phyloP scores from a whole-genome alignment of 92 coral and sea anemone genomes.

The Porites divaricata region DNA sequence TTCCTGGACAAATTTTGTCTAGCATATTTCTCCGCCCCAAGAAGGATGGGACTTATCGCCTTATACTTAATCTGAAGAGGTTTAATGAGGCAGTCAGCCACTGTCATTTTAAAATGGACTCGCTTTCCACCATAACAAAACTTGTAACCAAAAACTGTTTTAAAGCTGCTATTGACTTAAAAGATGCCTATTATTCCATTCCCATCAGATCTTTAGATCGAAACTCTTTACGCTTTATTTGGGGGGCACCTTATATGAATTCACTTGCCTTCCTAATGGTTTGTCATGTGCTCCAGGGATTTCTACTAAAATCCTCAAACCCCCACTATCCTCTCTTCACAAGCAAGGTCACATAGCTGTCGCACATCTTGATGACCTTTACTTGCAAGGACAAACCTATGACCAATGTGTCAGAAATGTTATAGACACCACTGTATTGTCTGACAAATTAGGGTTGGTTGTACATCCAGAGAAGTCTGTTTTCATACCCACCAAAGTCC shows the following conservation, averaged over 20 bases:
- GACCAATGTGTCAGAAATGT: slow-evolving; percentile 55
- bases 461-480: slow-evolving; percentile 46
- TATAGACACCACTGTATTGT: slow-evolving; percentile 32
- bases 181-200: background rate
- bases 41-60: too few relatives aligned
- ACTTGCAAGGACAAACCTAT: slow-evolving; percentile 51
- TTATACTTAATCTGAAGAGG: slow-evolving; percentile 10
- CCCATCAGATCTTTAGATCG: slow-evolving; percentile 20
- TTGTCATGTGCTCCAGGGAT: slow-evolving; percentile 44
- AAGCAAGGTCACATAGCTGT: slow-evolving; percentile 50
- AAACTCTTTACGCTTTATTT: too few relatives aligned
- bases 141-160: background rate
- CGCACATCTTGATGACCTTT: slow-evolving; percentile 51
- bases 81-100: background rate
- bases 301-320: slow-evolving; percentile 43
- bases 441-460: slow-evolving; percentile 34
- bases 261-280: slow-evolving; percentile 62
- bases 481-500: slow-evolving; percentile 18
- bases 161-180: background rate
- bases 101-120: background rate
- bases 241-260: slow-evolving; percentile 18
- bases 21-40: too few relatives aligned
- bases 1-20: too few relatives aligned
- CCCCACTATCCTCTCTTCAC: slow-evolving; percentile 32
- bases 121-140: slow-evolving; percentile 6